These are phyloP conservation scores for Myiopsitta monachus DNA, from an alignment of 2,113 vertebrate species.

Conservation along the genomic window DNA sequence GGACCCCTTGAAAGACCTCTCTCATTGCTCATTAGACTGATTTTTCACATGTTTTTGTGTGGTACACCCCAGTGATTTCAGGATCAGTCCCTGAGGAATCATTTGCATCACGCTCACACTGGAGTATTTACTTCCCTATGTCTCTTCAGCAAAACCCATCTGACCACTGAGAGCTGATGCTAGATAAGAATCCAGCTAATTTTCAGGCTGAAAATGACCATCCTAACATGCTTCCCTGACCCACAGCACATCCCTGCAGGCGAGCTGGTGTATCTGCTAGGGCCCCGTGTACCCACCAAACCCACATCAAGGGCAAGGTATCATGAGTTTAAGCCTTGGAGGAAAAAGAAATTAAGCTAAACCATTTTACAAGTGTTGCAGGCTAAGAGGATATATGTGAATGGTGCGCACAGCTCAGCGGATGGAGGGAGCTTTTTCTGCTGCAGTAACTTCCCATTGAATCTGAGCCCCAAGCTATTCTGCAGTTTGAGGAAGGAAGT, in stretches of 20 bases:
- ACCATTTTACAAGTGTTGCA: not conserved
- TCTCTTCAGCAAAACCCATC: not conserved
- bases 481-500: conserved; percentile 27
- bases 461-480: not conserved
- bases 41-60: not conserved
- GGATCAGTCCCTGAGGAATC: not conserved
- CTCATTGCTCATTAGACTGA: not conserved
- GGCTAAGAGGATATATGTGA: not conserved
- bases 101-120: not conserved
- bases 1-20: not conserved
- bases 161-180: not conserved
- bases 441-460: not conserved
- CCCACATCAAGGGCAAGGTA: not conserved
- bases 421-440: not conserved
- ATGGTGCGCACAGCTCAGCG: not conserved
- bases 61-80: not conserved
- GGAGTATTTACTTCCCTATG: not conserved
- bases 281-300: not conserved
- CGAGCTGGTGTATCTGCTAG: not conserved
- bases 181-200: fast-evolving
- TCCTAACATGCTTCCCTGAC: not conserved
- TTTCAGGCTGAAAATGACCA: not conserved
- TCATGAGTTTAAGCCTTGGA: not conserved
- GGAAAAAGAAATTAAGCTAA: not conserved
- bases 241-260: not conserved